phyloP scores from a whole-genome alignment of 64 coral and sea anemone genomes.

The Dendrophyllia cribrosa region DNA sequence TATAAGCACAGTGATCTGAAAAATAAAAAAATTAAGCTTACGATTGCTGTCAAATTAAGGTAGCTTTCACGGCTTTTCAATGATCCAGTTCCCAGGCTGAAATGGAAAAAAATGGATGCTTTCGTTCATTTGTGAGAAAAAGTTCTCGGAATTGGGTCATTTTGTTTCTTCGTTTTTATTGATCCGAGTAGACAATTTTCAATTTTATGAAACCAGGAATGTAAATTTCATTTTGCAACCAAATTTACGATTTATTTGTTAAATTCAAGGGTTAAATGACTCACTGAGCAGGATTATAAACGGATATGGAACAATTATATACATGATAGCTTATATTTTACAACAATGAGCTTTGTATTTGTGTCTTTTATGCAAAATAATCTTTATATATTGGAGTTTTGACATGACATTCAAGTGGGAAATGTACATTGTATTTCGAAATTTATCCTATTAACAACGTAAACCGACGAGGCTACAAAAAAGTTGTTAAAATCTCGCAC shows the following conservation, averaged over 20 bases:
- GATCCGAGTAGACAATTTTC: not conserved
- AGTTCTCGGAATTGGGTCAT: not conserved
- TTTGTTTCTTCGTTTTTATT: not conserved
- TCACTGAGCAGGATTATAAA: too few species aligned
- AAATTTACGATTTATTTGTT: too few species aligned
- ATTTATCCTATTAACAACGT: not conserved
- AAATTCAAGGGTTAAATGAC: too few species aligned
- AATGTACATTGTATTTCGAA: conserved; percentile 23
- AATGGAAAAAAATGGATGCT: not conserved
- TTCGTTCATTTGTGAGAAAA: not conserved
- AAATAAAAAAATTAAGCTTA: not conserved
- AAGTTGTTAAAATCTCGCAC: not conserved
- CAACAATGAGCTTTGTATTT: not conserved
- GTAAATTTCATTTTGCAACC: too few species aligned
- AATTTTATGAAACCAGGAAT: not conserved
- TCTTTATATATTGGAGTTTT: conserved; percentile 4
- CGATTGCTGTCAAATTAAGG: not conserved
- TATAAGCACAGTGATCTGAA: not conserved
- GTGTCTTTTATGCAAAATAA: not conserved
- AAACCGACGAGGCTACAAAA: conserved; percentile 1
- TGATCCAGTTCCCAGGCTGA: not conserved
- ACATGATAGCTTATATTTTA: not conserved
- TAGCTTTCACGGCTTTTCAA: not conserved
- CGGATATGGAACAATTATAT: not conserved
- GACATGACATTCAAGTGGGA: not conserved